Conservation (phyloP, 2,113 vertebrate species). For the Prionailurus viverrinus region DNA sequence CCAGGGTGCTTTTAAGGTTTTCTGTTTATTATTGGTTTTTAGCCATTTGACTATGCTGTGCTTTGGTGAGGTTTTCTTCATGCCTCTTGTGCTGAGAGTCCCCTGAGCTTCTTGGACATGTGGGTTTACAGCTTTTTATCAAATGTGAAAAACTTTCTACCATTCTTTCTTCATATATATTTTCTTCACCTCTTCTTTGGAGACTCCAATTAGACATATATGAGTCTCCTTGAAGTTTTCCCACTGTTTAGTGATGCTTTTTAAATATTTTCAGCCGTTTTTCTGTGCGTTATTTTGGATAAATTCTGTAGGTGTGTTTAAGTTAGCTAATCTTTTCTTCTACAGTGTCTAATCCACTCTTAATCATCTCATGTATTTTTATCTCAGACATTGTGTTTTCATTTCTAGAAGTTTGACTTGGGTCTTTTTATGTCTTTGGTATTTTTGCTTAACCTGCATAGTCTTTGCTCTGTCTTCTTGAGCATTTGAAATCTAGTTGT, state of each 20-base stretch:
- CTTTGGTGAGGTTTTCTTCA: background rate
- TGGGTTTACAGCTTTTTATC: background rate
- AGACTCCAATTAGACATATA: background rate
- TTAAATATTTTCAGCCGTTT: background rate
- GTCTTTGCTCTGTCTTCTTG: background rate
- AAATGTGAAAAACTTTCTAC: background rate
- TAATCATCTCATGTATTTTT: background rate
- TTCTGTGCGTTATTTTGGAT: background rate
- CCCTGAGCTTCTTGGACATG: background rate
- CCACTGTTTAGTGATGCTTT: background rate
- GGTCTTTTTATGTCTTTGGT: background rate
- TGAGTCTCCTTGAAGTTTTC: background rate
- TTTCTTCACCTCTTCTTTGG: background rate
- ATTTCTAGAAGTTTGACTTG: background rate
- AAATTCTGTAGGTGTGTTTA: background rate
- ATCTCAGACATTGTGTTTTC: background rate
- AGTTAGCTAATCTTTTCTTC: background rate
- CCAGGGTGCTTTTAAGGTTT: background rate
- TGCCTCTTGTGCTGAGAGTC: background rate
- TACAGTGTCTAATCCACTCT: background rate
- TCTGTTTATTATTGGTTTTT: background rate
- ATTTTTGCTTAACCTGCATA: background rate
- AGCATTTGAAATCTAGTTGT: background rate
- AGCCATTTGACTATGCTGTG: background rate
- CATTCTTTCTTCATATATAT: background rate